Evolutionary conservation across 2,888 invertebrate genomes (phyloP).

Genomic region (Apamea crenata): DNA sequence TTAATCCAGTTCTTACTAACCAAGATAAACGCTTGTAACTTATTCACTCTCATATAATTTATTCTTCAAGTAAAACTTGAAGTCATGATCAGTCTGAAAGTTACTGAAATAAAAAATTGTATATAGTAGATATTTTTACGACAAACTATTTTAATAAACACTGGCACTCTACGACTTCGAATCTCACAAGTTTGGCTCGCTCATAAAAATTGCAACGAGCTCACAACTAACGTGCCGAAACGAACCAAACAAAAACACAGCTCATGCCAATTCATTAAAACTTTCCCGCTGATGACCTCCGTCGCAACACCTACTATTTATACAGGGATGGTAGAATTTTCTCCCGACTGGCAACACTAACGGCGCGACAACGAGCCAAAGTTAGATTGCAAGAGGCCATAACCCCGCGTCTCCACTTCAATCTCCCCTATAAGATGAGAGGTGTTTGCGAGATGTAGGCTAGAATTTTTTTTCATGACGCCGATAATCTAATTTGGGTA

Average conservation of each 20-base stretch:
- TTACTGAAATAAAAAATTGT: conserved; percentile 6
- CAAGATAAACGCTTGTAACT: not conserved
- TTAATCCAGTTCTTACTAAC: not conserved
- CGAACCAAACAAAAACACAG: conserved; percentile 71
- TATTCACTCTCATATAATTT: not conserved
- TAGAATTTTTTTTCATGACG: conserved; percentile 70
- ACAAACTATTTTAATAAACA: conserved; percentile 64
- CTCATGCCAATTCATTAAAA: conserved; percentile 85
- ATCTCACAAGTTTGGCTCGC: conserved; percentile 60
- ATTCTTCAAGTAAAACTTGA: not conserved
- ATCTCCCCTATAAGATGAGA: conserved; percentile 72
- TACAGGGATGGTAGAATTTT: conserved; percentile 73
- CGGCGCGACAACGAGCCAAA: conserved; percentile 83
- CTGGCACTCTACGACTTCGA: conserved; percentile 50
- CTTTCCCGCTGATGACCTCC: conserved; percentile 79
- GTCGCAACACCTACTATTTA: conserved; percentile 76
- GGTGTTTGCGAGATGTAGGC: conserved; percentile 69
- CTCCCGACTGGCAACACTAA: conserved; percentile 78
- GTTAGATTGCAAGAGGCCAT: conserved; percentile 83
- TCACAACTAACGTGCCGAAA: conserved; percentile 69
- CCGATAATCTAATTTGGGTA: conserved; percentile 73
- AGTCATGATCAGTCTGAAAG: conserved; percentile 18
- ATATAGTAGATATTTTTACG: conserved; percentile 27
- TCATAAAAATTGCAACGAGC: conserved; percentile 71
- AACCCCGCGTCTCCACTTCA: conserved; percentile 72